Evolutionary conservation across 2,888 invertebrate species (phyloP).

Genomic region (Euproctis similis): DNA sequence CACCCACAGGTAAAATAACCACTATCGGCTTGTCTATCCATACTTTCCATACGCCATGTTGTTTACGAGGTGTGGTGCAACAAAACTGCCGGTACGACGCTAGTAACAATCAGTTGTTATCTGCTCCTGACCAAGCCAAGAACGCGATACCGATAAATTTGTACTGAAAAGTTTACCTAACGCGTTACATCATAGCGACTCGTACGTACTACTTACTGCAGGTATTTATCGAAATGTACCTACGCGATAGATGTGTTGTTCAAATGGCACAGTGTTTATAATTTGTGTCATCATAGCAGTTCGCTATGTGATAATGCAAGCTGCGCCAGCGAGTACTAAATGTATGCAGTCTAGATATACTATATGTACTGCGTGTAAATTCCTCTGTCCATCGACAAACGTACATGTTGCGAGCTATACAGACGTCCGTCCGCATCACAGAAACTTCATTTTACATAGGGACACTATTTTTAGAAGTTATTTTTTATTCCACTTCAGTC

Average conservation of each 20-base stretch:
- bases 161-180: slow-evolving; percentile 23
- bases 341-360: slow-evolving; percentile 61
- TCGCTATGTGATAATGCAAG: slow-evolving; percentile 34
- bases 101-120: slow-evolving; percentile 37
- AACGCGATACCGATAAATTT: slow-evolving; percentile 24
- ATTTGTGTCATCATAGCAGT: slow-evolving; percentile 46
- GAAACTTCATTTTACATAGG: slow-evolving; percentile 48
- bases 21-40: too few species aligned
- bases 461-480: slow-evolving; percentile 54
- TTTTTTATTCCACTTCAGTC: slow-evolving; percentile 61
- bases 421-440: slow-evolving; percentile 51
- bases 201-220: slow-evolving; percentile 21
- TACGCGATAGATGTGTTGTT: slow-evolving; percentile 35
- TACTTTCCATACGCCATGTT: slow-evolving; percentile 21
- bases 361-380: slow-evolving; percentile 48
- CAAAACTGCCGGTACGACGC: slow-evolving; percentile 16
- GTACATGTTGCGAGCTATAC: slow-evolving; percentile 19
- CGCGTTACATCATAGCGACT: slow-evolving; percentile 25
- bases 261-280: slow-evolving; percentile 50
- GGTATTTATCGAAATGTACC: slow-evolving; percentile 40
- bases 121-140: slow-evolving; percentile 43
- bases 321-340: slow-evolving; percentile 43
- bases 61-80: slow-evolving; percentile 22
- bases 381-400: slow-evolving; percentile 34
- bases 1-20: slow-evolving; percentile 45